Percentiles rank a stretch among this genome's conserved stretches.
Conservation (phyloP, 2,113 vertebrate species). For the Cisticola juncidis region DNA sequence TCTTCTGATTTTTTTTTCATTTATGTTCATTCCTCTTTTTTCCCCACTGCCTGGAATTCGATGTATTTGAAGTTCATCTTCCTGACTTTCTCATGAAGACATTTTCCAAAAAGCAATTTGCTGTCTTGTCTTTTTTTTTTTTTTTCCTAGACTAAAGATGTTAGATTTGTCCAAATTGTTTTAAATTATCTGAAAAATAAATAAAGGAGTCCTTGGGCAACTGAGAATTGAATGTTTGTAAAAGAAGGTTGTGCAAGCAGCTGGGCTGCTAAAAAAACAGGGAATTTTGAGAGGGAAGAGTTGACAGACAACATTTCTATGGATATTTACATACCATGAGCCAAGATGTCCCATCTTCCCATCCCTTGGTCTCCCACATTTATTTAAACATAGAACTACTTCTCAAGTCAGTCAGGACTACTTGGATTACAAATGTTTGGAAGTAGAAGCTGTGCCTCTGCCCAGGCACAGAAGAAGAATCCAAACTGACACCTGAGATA, state of each 20-base stretch:
- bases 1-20: background rate
- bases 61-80: background rate
- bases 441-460: background rate
- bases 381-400: background rate
- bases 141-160: rapidly evolving
- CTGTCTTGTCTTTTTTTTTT: background rate
- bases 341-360: background rate
- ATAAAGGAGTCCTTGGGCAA: background rate
- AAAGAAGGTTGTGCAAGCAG: background rate
- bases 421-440: background rate
- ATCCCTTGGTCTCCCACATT: background rate
- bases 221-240: background rate
- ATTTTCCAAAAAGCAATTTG: background rate
- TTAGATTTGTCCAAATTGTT: background rate
- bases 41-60: background rate
- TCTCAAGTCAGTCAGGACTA: background rate
- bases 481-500: background rate
- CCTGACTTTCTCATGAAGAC: background rate
- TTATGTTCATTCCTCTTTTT: background rate
- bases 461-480: background rate
- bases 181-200: background rate
- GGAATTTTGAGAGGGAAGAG: background rate
- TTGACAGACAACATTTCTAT: background rate
- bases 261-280: background rate
- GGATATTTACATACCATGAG: background rate